Conservation (phyloP, 2,888 invertebrate species). For the Scaptomyza tumidula region DNA sequence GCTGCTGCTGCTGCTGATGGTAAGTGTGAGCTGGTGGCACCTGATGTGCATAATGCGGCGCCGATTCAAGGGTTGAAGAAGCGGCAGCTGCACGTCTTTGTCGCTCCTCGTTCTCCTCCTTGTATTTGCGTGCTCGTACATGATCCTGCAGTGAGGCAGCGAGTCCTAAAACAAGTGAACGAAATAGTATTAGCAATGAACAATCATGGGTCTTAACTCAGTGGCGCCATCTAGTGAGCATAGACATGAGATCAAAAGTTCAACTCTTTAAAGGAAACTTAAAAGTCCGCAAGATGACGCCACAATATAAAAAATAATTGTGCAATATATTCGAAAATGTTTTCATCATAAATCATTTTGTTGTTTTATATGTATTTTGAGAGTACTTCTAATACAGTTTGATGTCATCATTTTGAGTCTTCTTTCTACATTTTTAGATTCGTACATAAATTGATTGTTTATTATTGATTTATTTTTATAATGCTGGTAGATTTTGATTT, state of each 20-base stretch:
- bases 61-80: conserved; percentile 56
- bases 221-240: conserved; percentile 10
- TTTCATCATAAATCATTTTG: background rate
- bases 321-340: conserved; percentile 4
- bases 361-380: background rate
- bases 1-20: conserved; percentile 50
- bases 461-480: background rate
- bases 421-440: conserved; percentile 32
- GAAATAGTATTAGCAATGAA: conserved; percentile 2
- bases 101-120: conserved; percentile 85
- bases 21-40: conserved; percentile 70
- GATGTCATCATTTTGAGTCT: conserved; percentile 28
- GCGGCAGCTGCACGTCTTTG: conserved; percentile 82
- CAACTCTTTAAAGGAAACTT: background rate
- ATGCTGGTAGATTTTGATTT: background rate
- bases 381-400: conserved; percentile 26
- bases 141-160: conserved; percentile 93
- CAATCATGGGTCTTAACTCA: too few relatives aligned
- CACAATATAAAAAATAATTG: conserved; percentile 1
- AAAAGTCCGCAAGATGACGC: conserved; percentile 5
- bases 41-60: conserved; percentile 58
- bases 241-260: background rate
- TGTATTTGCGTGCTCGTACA: conserved; percentile 89
- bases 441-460: conserved; percentile 19
- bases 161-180: conserved; percentile 86